Evolutionary conservation across 1,140 invertebrate genomes (phyloP).

Genomic region (Apis dorsata): DNA sequence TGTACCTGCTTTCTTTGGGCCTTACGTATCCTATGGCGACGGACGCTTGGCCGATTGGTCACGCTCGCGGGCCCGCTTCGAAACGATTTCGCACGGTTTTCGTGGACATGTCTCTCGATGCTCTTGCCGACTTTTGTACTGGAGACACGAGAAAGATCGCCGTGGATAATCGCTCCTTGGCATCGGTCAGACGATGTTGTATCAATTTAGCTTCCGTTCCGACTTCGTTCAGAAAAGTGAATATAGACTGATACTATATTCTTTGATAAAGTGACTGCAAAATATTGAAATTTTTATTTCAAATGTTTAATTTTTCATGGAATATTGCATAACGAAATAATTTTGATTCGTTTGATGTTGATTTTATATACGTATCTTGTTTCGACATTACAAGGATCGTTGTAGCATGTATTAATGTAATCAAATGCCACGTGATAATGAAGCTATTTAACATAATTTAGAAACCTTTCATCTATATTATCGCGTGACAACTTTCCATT

Average conservation of each 20-base stretch:
- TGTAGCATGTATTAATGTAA: neutral
- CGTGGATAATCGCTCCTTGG: slow-evolving; percentile 36
- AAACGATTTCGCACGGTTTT: slow-evolving; percentile 52
- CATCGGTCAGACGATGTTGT: slow-evolving; percentile 38
- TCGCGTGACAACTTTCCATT: neutral
- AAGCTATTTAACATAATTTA: neutral
- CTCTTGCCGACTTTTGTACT: slow-evolving; percentile 2
- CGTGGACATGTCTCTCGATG: slow-evolving; percentile 8
- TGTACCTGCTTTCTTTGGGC: slow-evolving; percentile 46
- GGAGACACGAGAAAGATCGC: slow-evolving; percentile 15
- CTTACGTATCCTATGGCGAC: slow-evolving; percentile 24
- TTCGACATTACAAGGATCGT: too few relatives aligned
- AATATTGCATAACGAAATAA: too few relatives aligned
- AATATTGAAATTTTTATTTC: too few relatives aligned
- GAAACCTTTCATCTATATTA: neutral
- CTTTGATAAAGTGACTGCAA: too few relatives aligned
- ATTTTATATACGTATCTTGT: too few relatives aligned
- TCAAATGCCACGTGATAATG: neutral
- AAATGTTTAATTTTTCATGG: too few relatives aligned
- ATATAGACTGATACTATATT: too few relatives aligned
- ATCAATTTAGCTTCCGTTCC: slow-evolving; percentile 36
- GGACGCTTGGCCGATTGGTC: slow-evolving; percentile 46
- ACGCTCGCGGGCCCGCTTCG: slow-evolving; percentile 34
- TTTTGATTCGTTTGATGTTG: too few relatives aligned
- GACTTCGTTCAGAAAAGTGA: too few relatives aligned